Evolutionary conservation across 2,888 invertebrate species (phyloP).

Genomic region (Hermaeophaga mercurialis): DNA sequence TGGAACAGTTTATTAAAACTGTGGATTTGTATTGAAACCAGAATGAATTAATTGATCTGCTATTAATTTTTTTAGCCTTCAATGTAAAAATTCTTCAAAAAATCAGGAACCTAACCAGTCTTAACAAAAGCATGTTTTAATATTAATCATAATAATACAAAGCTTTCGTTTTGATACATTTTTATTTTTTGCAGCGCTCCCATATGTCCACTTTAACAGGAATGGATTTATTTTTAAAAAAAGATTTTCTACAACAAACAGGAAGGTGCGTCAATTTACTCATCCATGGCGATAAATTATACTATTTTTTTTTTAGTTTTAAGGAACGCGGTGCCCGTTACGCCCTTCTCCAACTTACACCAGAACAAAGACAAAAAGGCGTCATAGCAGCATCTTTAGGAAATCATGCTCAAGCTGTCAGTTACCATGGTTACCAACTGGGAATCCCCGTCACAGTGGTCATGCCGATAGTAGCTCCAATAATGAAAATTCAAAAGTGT

Average conservation of each 20-base stretch:
- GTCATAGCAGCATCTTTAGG: conserved; percentile 94
- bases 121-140: neutral
- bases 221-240: conserved; percentile 91
- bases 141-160: neutral
- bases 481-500: conserved; percentile 94
- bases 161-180: neutral
- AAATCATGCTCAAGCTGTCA: conserved; percentile 86
- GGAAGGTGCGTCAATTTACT: conserved; percentile 75
- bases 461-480: conserved; percentile 94
- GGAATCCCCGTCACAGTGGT: conserved; percentile 76
- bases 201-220: conserved; percentile 77
- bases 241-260: conserved; percentile 93
- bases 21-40: no score
- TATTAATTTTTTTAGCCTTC: no score
- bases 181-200: conserved; percentile 67
- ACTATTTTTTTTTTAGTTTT: conserved; percentile 66
- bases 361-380: conserved; percentile 74
- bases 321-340: conserved; percentile 94
- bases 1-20: no score
- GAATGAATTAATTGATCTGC: no score
- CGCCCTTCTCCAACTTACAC: conserved; percentile 75
- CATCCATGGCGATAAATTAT: neutral
- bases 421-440: conserved; percentile 70
- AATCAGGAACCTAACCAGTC: no score
- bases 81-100: no score